phyloP scores from a whole-genome alignment of 1,140 invertebrate species.

The Trichogramma pretiosum region DNA sequence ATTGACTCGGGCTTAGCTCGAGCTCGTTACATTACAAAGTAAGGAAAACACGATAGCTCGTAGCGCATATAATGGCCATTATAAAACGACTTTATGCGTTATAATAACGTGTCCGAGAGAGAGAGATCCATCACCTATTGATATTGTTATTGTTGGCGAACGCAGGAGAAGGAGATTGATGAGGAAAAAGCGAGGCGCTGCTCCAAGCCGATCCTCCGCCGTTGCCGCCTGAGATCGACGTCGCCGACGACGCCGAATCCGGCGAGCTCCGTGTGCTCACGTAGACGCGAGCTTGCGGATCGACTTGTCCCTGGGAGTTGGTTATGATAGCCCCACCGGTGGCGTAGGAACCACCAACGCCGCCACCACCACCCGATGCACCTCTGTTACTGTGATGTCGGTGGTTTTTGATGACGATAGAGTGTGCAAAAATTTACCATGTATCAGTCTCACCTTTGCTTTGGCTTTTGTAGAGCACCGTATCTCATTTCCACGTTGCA shows the following conservation, averaged over 20 bases:
- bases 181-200: no score
- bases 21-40: no score
- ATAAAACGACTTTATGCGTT: no score
- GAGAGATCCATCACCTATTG: conserved; percentile 16
- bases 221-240: not conserved
- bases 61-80: no score
- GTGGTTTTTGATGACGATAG: no score
- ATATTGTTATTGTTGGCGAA: not conserved
- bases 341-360: conserved; percentile 11
- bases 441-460: not conserved
- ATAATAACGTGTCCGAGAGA: no score
- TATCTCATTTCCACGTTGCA: no score
- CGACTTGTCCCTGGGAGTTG: conserved; percentile 13
- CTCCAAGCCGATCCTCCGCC: no score
- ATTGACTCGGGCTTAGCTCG: no score
- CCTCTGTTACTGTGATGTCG: not conserved
- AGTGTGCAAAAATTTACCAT: no score
- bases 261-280: conserved; percentile 13
- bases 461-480: not conserved
- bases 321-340: conserved; percentile 19
- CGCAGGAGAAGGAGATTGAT: not conserved
- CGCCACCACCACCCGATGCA: not conserved
- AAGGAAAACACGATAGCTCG: no score
- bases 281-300: conserved; percentile 18
- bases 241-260: conserved; percentile 2